These are phyloP conservation scores for Vanessa atalanta DNA, from an alignment of 1,140 invertebrate species.

Conservation along the genomic window DNA sequence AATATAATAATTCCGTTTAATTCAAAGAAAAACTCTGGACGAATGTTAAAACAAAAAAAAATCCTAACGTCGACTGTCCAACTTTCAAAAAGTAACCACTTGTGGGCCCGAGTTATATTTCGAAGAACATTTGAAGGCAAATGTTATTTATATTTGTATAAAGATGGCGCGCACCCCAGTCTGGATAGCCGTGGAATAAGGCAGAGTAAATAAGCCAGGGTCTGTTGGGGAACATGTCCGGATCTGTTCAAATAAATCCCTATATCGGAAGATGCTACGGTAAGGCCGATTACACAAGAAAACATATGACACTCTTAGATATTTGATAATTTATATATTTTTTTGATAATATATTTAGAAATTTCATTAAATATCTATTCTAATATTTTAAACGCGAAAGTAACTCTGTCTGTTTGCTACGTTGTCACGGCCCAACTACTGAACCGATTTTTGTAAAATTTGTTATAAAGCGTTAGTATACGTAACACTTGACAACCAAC, in stretches of 20 bases:
- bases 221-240: not conserved
- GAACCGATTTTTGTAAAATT: too few relatives aligned
- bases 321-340: not conserved
- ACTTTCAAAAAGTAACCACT: not conserved
- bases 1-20: too few relatives aligned
- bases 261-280: not conserved
- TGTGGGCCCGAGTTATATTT: not conserved
- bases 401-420: too few relatives aligned
- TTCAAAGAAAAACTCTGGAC: too few relatives aligned
- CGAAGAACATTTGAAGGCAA: not conserved
- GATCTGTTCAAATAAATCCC: constrained; percentile 15
- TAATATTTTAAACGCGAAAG: too few relatives aligned
- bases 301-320: not conserved
- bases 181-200: constrained; percentile 6
- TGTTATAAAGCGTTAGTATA: too few relatives aligned
- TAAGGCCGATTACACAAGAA: not conserved
- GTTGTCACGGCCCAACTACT: too few relatives aligned
- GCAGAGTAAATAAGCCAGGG: constrained; percentile 4
- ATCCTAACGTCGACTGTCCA: too few relatives aligned
- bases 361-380: too few relatives aligned
- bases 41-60: too few relatives aligned
- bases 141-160: constrained; percentile 25
- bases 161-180: constrained; percentile 1
- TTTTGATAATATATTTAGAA: too few relatives aligned
- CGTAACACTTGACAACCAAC: too few relatives aligned